Conservation (phyloP, 1,140 invertebrate genomes). For the Pentalonia nigronervosa region DNA sequence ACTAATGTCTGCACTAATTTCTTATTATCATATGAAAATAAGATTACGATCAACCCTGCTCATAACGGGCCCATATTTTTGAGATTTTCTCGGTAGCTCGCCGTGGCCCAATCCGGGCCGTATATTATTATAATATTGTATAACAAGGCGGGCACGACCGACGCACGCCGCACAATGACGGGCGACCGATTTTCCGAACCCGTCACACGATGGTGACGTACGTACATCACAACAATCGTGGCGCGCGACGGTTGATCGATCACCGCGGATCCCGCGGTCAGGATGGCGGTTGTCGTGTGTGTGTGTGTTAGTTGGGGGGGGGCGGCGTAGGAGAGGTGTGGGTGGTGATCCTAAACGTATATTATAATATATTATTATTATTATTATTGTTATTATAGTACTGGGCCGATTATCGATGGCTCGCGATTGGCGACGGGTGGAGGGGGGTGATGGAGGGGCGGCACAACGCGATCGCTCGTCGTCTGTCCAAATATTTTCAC, state of each 20-base stretch:
- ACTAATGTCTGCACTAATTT: too few relatives aligned
- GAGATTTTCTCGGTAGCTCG: too few relatives aligned
- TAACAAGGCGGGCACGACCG: too few relatives aligned
- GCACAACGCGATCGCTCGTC: background rate
- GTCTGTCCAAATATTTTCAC: conserved; percentile 51
- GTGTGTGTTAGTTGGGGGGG: too few relatives aligned
- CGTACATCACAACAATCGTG: background rate
- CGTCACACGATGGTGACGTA: conserved; percentile 1
- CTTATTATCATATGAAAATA: too few relatives aligned
- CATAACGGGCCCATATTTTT: too few relatives aligned
- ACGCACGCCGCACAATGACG: background rate
- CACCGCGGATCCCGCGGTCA: background rate
- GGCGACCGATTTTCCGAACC: conserved; percentile 43
- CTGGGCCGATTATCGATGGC: background rate
- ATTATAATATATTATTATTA: background rate
- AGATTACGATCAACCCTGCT: too few relatives aligned
- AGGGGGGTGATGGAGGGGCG: background rate
- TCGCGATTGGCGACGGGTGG: background rate
- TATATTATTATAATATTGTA: too few relatives aligned
- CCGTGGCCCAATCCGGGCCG: too few relatives aligned
- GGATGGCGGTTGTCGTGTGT: too few relatives aligned
- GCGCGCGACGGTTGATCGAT: conserved; percentile 21
- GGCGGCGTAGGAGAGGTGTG: background rate
- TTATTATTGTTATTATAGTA: background rate
- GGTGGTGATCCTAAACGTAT: background rate